These are phyloP conservation scores for Antrozous pallidus DNA, from an alignment of 2,797 vertebrate species.

Conservation along the genomic window DNA sequence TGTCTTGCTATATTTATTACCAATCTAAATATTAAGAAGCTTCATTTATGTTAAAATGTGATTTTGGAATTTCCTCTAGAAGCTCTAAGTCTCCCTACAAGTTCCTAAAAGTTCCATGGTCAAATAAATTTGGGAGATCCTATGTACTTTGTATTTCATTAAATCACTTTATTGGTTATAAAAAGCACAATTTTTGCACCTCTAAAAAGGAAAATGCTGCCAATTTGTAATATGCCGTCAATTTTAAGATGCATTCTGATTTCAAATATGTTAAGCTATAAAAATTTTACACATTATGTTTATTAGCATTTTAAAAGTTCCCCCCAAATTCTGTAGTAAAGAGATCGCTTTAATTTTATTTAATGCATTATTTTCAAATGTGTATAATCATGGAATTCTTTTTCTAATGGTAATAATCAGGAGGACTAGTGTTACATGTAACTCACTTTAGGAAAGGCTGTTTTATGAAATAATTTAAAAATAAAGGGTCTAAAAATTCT, in stretches of 20 bases:
- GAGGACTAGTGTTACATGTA: neutral
- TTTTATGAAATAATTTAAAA: constrained; percentile 39
- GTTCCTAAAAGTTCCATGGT: neutral
- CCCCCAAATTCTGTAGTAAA: neutral
- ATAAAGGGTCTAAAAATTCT: neutral
- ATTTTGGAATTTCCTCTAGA: constrained; percentile 10
- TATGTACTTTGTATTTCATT: neutral
- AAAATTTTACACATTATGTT: constrained; percentile 33
- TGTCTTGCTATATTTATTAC: neutral
- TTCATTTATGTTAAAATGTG: constrained; percentile 34
- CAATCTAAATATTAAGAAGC: neutral
- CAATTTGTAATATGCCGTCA: neutral
- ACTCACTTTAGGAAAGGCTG: constrained; percentile 26
- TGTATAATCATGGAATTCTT: neutral
- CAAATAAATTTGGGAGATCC: neutral
- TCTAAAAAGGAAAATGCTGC: constrained; percentile 4
- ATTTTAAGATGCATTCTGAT: constrained; percentile 35
- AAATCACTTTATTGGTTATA: neutral
- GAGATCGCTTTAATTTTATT: constrained; percentile 7
- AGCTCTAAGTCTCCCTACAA: neutral
- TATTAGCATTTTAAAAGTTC: constrained; percentile 11
- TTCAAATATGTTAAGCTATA: constrained; percentile 33
- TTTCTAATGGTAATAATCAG: constrained; percentile 19
- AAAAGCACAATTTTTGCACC: constrained; percentile 16
- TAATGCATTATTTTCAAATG: neutral